A percentile compares a stretch with the other conserved stretches of the same genome.
These are phyloP conservation scores for Drosophila melanica DNA, from an alignment of 1,140 invertebrate species.

Conservation along the genomic window DNA sequence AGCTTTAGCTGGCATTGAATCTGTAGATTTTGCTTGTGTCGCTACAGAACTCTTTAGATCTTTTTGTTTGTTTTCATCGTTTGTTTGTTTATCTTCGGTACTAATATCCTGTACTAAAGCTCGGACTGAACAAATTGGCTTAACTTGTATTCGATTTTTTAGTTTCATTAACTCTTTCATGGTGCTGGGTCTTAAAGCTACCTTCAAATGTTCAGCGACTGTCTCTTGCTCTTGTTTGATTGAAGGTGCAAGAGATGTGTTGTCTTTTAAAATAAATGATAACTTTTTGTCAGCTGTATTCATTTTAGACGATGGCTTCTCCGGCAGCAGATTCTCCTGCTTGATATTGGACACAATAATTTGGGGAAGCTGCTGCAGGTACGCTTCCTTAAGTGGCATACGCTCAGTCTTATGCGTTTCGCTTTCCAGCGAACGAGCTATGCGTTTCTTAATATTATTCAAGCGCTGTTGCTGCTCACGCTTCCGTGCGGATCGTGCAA, in stretches of 20 bases:
- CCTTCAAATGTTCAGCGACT: background rate
- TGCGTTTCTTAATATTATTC: conserved; percentile 53
- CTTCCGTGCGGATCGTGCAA: conserved; percentile 47
- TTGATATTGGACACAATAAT: too few relatives aligned
- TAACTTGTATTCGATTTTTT: background rate
- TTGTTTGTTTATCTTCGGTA: background rate
- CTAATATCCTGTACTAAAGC: background rate
- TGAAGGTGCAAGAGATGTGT: background rate
- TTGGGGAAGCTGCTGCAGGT: too few relatives aligned
- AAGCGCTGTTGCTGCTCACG: conserved; percentile 37
- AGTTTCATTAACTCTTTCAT: background rate
- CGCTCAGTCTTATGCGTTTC: background rate
- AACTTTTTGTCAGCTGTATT: too few relatives aligned
- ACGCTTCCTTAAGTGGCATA: background rate
- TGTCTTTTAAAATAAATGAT: too few relatives aligned
- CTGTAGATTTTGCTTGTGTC: background rate
- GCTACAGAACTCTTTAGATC: background rate
- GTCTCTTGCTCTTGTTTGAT: background rate
- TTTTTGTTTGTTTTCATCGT: background rate
- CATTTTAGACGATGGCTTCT: too few relatives aligned
- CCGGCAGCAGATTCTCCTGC: too few relatives aligned
- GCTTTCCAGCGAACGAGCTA: conserved; percentile 39
- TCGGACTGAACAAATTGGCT: background rate
- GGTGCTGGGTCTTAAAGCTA: background rate
- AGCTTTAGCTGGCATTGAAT: background rate